These are phyloP conservation scores for Dipodomys merriami DNA, from an alignment of 2,113 vertebrate genomes.

Conservation along the genomic window DNA sequence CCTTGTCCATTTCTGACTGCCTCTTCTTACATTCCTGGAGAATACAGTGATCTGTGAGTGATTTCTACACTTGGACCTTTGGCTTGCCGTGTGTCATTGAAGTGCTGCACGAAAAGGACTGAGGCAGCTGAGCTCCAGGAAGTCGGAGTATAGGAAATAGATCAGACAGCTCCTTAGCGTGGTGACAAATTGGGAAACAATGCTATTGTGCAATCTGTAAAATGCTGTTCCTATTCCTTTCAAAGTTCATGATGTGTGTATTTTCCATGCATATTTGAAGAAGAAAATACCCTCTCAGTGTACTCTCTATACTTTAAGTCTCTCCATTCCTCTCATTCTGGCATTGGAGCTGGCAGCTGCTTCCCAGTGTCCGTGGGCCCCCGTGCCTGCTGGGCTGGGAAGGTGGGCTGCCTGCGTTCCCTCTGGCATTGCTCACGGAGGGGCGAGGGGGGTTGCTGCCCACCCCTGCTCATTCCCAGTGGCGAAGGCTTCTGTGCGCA, in stretches of 20 bases:
- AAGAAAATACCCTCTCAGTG: no score
- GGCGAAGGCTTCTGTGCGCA: background rate
- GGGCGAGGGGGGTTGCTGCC: no score
- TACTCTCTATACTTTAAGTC: no score
- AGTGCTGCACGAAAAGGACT: background rate
- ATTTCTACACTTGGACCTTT: slow-evolving; percentile 38
- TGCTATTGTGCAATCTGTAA: background rate
- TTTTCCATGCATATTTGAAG: no score
- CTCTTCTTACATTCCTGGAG: slow-evolving; percentile 22
- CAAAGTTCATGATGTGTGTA: background rate
- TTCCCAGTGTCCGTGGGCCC: no score
- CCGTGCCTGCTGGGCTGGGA: no score
- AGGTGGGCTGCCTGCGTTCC: no score
- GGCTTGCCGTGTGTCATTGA: slow-evolving; percentile 23
- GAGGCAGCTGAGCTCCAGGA: slow-evolving; percentile 2
- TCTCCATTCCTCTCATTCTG: no score
- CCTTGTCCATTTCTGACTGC: slow-evolving; percentile 13
- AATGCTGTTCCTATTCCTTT: background rate
- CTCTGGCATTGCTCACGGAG: no score
- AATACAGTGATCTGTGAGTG: background rate
- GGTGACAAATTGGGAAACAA: slow-evolving; percentile 28
- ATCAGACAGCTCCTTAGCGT: background rate
- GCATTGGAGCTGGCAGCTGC: no score
- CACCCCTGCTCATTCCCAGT: no score
- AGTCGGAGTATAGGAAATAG: background rate